Evolutionary conservation across 2,113 vertebrate species (phyloP), one percentile per base, ranked within the genome.

Genomic region (Aplodontia rufa): DNA sequence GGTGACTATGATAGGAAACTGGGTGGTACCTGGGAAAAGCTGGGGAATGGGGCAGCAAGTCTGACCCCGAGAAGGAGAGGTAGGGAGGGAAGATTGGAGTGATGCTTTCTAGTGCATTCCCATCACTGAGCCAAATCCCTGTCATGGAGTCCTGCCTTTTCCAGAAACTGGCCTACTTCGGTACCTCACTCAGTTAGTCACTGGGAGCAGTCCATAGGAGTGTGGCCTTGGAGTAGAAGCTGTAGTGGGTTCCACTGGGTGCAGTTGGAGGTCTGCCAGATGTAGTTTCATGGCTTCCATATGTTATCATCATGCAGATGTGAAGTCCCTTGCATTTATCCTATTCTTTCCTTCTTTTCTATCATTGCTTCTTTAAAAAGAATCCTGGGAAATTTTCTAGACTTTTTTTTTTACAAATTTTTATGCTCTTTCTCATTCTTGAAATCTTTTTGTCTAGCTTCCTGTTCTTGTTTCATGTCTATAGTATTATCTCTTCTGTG

Each of bases 351-450:
- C 37, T 71, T 35, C 60, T 32, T 10, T 53, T 32, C 14, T 66
- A 19, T 14, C 32, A 19, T 75, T 30, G 51, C 3, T 51, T 28
- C 49, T 83, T 60, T 45, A 24, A 53, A 87, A 82, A 51, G 37
- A 26, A 42, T 68, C 9, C 47, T 51, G 40, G 11, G 8, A 45
- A 78, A 20, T 40, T 90, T 64, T 55, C 45, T 83, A 24, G 49
- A 28, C 37, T 42, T 71, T n/a, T n/a, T 69, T 32, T 75, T 87
- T 93, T 69, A 42, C 16, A 76, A 42, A 55, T 90, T 81, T 95
- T 95, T 55, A 30, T 60, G 32, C 11, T 80, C 35, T 71, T 53
- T 58, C 47, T 42, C 64, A 20, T 68, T 60, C 49, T 90, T 49
- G 19, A 62, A 30, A 20, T 69, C 51, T 71, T 16, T 17, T 10